Conservation (phyloP, 1,140 invertebrate genomes). For the Trichonephila inaurata region DNA sequence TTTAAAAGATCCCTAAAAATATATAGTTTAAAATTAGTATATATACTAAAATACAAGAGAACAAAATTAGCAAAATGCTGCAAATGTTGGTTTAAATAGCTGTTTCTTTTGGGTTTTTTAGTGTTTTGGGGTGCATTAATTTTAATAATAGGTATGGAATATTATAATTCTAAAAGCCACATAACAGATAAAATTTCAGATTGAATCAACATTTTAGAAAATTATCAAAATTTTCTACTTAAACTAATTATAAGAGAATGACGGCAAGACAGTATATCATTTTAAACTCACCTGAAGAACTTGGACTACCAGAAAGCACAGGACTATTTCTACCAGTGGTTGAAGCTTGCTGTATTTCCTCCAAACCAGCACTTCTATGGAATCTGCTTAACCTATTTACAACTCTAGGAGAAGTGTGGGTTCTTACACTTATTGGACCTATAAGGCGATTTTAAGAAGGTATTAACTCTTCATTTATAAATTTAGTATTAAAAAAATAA, state of each 20-base stretch:
- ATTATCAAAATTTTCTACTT: neutral
- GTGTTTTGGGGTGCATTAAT: no score
- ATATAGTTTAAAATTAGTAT: no score
- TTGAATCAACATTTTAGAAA: neutral
- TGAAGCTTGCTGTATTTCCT: constrained; percentile 82
- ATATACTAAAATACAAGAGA: no score
- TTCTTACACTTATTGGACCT: constrained; percentile 91
- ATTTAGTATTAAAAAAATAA: no score
- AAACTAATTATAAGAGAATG: neutral
- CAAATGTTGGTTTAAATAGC: no score
- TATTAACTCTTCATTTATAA: no score
- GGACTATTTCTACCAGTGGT: constrained; percentile 88
- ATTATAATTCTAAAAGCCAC: no score
- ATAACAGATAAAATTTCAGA: no score
- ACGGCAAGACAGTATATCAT: neutral
- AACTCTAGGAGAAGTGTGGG: constrained; percentile 94
- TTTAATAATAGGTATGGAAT: no score
- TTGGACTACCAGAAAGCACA: constrained; percentile 84
- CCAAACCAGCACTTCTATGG: constrained; percentile 95
- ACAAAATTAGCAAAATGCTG: no score
- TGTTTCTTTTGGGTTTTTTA: no score
- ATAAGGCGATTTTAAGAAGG: neutral
- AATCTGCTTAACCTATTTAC: constrained; percentile 96
- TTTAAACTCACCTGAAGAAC: constrained; percentile 79
- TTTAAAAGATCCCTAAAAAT: no score